Conservation (phyloP, 2,113 vertebrate species). For the Nycticebus coucang region DNA sequence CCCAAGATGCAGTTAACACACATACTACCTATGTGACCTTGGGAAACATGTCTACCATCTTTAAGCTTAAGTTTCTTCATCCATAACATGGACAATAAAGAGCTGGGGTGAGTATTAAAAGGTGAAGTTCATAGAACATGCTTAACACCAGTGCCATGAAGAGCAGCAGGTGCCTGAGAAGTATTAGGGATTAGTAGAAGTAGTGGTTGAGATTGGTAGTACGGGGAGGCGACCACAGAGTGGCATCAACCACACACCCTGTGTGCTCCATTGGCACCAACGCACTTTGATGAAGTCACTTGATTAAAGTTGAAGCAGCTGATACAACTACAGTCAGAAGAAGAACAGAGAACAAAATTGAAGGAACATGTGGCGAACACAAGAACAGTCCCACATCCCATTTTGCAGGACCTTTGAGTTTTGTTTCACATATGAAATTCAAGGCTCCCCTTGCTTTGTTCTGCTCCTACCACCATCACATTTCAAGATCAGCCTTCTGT, state of each 20-base stretch:
- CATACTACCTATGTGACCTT: not conserved
- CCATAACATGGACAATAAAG: not conserved
- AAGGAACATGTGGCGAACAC: not conserved
- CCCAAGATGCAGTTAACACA: not conserved
- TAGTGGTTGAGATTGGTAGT: not conserved
- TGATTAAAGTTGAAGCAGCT: conserved; percentile 2
- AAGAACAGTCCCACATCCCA: not conserved
- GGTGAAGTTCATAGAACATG: not conserved
- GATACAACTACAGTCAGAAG: not conserved
- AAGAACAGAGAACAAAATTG: conserved; percentile 24
- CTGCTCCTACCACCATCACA: not conserved
- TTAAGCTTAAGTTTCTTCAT: conserved; percentile 19
- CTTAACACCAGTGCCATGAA: not conserved
- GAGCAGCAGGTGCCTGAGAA: not conserved
- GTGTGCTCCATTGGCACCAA: not conserved
- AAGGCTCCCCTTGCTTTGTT: not conserved
- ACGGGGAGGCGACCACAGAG: not conserved
- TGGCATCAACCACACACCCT: not conserved
- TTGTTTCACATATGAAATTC: not conserved
- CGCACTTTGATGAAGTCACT: not conserved
- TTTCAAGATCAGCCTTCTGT: not conserved
- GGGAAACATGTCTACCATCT: not conserved
- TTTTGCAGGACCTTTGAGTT: not conserved
- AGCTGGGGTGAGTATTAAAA: not conserved
- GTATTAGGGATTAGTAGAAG: not conserved